Conservation (phyloP, 1,140 invertebrate genomes). For the Archivesica marissinica region DNA sequence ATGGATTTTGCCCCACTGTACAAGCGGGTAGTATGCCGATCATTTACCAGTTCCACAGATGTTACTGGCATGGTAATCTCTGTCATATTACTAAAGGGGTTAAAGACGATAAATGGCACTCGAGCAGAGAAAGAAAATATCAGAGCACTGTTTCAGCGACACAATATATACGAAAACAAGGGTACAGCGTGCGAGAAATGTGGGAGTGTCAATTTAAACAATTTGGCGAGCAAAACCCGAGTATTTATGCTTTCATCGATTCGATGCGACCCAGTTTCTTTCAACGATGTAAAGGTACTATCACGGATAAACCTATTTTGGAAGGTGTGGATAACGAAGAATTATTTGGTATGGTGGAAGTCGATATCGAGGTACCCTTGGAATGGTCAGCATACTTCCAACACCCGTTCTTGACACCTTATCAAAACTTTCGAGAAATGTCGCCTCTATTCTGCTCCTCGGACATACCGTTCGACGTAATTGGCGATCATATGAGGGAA, state of each 20-base stretch:
- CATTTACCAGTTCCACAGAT: constrained; percentile 59
- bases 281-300: background rate
- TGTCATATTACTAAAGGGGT: constrained; percentile 11
- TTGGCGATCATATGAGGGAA: constrained; percentile 54
- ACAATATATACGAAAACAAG: background rate
- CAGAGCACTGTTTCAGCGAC: background rate
- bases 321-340: too few relatives aligned
- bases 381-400: background rate
- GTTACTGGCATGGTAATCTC: constrained; percentile 61
- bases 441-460: constrained; percentile 31
- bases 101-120: background rate
- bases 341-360: constrained; percentile 64
- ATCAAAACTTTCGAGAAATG: constrained; percentile 22
- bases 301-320: too few relatives aligned
- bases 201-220: constrained; percentile 54
- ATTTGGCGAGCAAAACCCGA: background rate
- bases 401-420: background rate
- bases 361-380: constrained; percentile 55
- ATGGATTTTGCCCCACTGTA: constrained; percentile 26
- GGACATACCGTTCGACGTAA: constrained; percentile 41
- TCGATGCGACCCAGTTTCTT: background rate
- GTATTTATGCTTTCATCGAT: background rate
- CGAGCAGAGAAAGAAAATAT: background rate
- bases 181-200: constrained; percentile 46
- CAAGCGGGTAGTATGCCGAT: background rate